Percentiles rank a stretch among this genome's conserved stretches.
Evolutionary conservation across 2,888 invertebrate genomes (phyloP).

Genomic region (Sepioteuthis lessoniana): DNA sequence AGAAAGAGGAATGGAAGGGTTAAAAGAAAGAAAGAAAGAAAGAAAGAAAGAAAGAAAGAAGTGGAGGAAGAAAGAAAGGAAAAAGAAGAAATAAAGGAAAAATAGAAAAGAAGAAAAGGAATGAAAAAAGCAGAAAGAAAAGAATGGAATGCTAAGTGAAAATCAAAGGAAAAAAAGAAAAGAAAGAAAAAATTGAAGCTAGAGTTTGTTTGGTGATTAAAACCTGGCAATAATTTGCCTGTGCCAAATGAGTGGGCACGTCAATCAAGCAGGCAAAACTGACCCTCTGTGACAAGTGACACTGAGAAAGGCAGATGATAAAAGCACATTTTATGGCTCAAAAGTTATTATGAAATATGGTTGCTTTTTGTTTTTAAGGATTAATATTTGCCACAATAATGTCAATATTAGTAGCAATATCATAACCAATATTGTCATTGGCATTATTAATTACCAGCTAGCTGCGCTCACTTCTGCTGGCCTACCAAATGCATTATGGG

Average conservation of each 20-base stretch:
- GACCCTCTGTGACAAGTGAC: not conserved
- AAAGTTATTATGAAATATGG: not conserved
- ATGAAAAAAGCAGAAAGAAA: too few relatives aligned
- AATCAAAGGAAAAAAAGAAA: too few relatives aligned
- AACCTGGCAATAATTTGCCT: not conserved
- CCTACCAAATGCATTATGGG: not conserved
- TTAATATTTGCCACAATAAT: not conserved
- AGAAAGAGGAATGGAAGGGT: not conserved
- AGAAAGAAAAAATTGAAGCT: not conserved
- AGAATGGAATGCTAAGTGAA: too few relatives aligned
- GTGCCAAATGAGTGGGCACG: conserved; percentile 23
- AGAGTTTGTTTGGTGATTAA: not conserved
- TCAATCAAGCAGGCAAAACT: not conserved
- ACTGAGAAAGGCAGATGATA: not conserved
- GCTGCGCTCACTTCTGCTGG: not conserved
- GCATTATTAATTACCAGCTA: not conserved
- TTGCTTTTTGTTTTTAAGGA: not conserved
- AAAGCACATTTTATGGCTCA: not conserved
- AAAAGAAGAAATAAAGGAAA: too few relatives aligned
- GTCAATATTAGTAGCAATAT: not conserved
- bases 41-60: not conserved
- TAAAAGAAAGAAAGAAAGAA: not conserved
- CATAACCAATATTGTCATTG: not conserved
- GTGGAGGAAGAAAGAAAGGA: not conserved
- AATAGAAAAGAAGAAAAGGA: too few relatives aligned